Base-by-base conservation (phyloP, 1,140 invertebrate genomes). In the Micrasema longulum region DNA sequence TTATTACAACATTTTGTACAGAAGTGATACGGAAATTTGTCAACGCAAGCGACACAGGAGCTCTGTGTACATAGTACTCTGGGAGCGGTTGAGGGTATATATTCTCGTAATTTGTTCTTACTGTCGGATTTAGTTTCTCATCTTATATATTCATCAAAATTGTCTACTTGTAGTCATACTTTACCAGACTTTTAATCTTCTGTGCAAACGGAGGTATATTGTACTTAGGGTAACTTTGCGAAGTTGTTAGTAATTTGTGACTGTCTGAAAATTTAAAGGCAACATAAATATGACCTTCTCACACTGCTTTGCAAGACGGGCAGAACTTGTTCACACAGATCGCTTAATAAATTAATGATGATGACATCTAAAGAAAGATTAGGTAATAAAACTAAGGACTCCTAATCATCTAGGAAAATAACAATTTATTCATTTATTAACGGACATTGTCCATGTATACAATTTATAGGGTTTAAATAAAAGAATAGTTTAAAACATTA, bases 171-270 rank as follows among this genome's bases (percentile, higher is more conserved):
- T 41, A 60, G 55, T 60, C 55, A 60, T 60, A 60, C 41, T 60
- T 60, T 36, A 60, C 55, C 14, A 18, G 55, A 38, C 55, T 60
- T 60, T 60, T 60, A 60, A 60, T 60, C 55, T 60, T 60, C 41
- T 41, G 55, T 23, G 31, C 55, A 60, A 60, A 60, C 55, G 55
- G 16, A 53, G 55, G 35, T 41, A 60, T 41, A 31, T 22, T 35
- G 55, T 35, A 38, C 35, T 7, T 31, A 31, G 3, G 9, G 14
- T 2, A 38, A 38, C 35, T 38, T 18, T n/a, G 16, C 35, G 35
- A 23, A 60, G 18, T 35, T 38, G 55, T 43, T 60, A 41, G 55
- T 41, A 14, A 60, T 60, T 60, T 60, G 55, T 60, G 41, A 60
- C 55, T 60, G 55, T 60, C 36, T 60, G 9, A 9, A 41, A 38